A percentile compares a stretch with the other conserved stretches of the same genome.
Evolutionary conservation across 2,797 vertebrate species (phyloP).

Genomic region (Channa striata): DNA sequence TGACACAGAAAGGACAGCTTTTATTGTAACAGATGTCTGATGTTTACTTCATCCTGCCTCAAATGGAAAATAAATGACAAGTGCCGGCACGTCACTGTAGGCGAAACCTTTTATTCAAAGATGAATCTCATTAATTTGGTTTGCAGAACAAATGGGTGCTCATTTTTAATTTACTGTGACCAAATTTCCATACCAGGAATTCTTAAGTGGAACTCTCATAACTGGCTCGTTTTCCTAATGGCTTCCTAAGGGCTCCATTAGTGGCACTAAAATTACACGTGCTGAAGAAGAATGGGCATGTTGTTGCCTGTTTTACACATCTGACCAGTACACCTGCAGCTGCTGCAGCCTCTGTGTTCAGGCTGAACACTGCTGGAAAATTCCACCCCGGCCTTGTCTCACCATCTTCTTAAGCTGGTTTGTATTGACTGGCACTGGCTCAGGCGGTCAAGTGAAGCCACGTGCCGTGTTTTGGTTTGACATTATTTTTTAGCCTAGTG

Average conservation of each 20-base stretch:
- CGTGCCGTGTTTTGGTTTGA: too few relatives aligned
- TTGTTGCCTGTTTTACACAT: conserved; percentile 62
- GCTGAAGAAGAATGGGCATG: conserved; percentile 37
- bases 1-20: not conserved
- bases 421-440: not conserved
- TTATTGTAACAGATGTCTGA: not conserved
- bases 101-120: not conserved
- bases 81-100: not conserved
- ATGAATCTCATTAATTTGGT: conserved; percentile 1
- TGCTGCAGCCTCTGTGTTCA: conserved; percentile 21
- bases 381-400: not conserved
- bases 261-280: conserved; percentile 43
- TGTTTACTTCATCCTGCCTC: not conserved
- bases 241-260: conserved; percentile 72
- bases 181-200: conserved; percentile 24
- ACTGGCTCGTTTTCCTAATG: conserved; percentile 57
- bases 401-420: not conserved
- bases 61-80: not conserved
- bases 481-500: too few relatives aligned
- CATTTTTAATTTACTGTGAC: conserved; percentile 28
- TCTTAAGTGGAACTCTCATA: conserved; percentile 47
- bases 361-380: conserved; percentile 2
- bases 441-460: too few relatives aligned
- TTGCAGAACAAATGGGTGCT: conserved; percentile 1
- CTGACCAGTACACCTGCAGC: conserved; percentile 24